Evolutionary conservation across 2,113 vertebrate genomes (phyloP).

Genomic region (Mustela nigripes): DNA sequence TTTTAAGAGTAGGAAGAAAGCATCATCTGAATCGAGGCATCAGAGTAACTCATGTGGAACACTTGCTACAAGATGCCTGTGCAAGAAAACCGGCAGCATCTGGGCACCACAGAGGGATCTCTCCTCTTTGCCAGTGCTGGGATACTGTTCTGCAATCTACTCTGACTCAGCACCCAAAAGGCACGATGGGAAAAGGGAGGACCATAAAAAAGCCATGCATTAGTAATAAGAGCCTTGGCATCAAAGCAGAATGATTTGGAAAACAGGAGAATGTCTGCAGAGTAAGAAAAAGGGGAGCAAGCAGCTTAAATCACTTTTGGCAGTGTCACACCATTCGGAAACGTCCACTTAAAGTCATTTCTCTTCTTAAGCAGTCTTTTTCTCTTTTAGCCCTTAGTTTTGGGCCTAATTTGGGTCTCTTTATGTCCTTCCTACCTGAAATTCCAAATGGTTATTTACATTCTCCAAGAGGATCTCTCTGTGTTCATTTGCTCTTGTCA

Average conservation of each 20-base stretch:
- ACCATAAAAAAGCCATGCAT: conserved; percentile 82
- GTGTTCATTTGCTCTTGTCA: background rate
- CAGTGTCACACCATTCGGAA: background rate
- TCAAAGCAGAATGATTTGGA: conserved; percentile 80
- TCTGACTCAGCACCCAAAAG: conserved; percentile 88
- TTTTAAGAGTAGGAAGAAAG: background rate
- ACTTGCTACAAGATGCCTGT: conserved; percentile 3
- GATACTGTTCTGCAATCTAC: conserved; percentile 80
- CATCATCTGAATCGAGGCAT: conserved; percentile 29
- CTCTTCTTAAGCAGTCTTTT: background rate
- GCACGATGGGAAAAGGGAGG: conserved; percentile 78
- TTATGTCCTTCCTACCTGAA: background rate
- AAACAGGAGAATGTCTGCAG: conserved; percentile 82
- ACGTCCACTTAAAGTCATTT: background rate
- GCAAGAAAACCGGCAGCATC: conserved; percentile 67
- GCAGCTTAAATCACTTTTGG: background rate
- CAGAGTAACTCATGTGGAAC: background rate
- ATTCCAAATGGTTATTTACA: background rate
- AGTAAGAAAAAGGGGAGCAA: conserved; percentile 5
- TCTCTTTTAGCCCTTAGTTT: background rate
- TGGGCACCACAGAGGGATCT: conserved; percentile 77
- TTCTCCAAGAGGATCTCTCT: background rate
- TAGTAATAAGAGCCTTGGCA: conserved; percentile 86
- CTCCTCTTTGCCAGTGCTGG: conserved; percentile 54
- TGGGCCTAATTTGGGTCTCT: background rate